Base-by-base conservation (phyloP, 2,113 vertebrate genomes). In the Pyrgilauda ruficollis region DNA sequence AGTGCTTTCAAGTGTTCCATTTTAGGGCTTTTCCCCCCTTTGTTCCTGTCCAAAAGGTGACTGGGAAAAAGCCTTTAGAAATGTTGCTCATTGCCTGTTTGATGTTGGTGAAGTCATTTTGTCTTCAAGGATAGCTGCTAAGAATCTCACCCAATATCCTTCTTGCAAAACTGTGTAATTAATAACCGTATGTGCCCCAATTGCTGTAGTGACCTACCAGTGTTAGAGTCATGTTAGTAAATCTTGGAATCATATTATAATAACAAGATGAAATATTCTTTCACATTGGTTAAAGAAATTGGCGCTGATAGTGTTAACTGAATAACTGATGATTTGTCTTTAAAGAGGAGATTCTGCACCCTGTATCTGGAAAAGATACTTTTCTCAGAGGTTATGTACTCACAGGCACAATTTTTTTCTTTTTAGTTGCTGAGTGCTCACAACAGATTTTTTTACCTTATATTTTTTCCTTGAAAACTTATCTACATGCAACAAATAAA, bases 21-120 rank as follows among this genome's bases (percentile, higher is more conserved):
- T 78, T 66, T 72, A 27, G 21, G 31, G 14, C 31, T 23, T 26
- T 30, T 1, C 5, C 6, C 9, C 3, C 0, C 4, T 16, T 21
- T 80, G 2, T 52, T 76, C 11, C 6, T 72, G 18, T 84, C 31
- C 24, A 21, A 56, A 89, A 61, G 20, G 10, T n/a, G 44, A 13
- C 39, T 47, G 56, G 11, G 10, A 33, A 46, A 10, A 44, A 77
- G 15, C 41, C 11, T 67, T 68, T 9, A 66, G 46, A 82, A 85
- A 44, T 14, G 1, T 13, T 67, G 58, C 12, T 62, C 3, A 5
- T 7, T 70, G 16, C 8, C 9, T 0, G 1, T 81, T 62, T 63
- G 22, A 6, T 78, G 41, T 62, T 78, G 33, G 5, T 78, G 53
- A 82, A 87, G 7, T 28, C 1, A 16, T 28, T 30, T 47, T 66